Evolutionary conservation across 2,797 vertebrate species (phyloP).

Genomic region (Toxotes lorentzi): DNA sequence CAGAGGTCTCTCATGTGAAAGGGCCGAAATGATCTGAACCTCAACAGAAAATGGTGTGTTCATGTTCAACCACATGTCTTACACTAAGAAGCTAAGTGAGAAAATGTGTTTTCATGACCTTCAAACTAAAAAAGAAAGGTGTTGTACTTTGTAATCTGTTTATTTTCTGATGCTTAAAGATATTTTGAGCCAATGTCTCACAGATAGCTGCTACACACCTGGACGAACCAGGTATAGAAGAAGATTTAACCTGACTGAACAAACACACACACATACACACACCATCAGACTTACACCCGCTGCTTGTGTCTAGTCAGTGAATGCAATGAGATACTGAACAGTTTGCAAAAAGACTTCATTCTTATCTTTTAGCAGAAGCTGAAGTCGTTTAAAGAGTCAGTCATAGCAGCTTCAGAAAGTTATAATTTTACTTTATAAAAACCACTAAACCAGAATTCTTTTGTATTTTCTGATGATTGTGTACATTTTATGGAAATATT

Average conservation of each 20-base stretch:
- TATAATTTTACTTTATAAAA: neutral
- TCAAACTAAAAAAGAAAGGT: too few relatives aligned
- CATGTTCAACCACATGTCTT: neutral
- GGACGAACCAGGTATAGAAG: neutral
- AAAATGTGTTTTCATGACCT: neutral
- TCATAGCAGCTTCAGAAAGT: neutral
- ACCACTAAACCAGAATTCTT: conserved; percentile 40
- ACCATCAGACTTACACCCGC: conserved; percentile 3
- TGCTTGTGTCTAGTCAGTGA: conserved; percentile 11
- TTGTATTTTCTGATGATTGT: conserved; percentile 49
- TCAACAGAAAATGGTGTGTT: neutral
- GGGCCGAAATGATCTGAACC: neutral
- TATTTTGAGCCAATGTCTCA: neutral
- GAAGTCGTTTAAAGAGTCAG: neutral
- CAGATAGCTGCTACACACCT: conserved; percentile 5
- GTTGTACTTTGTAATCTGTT: too few relatives aligned
- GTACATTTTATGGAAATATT: conserved; percentile 55
- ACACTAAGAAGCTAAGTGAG: neutral
- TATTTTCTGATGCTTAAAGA: too few relatives aligned
- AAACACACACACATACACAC: neutral
- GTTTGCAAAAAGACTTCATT: neutral
- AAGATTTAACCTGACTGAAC: neutral
- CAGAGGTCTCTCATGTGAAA: neutral
- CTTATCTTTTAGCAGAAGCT: neutral
- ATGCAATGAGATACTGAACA: neutral